A percentile compares a stretch with the other conserved stretches of the same genome.
phyloP scores from a whole-genome alignment of 2,113 vertebrate genomes.

The Apodemus sylvaticus region DNA sequence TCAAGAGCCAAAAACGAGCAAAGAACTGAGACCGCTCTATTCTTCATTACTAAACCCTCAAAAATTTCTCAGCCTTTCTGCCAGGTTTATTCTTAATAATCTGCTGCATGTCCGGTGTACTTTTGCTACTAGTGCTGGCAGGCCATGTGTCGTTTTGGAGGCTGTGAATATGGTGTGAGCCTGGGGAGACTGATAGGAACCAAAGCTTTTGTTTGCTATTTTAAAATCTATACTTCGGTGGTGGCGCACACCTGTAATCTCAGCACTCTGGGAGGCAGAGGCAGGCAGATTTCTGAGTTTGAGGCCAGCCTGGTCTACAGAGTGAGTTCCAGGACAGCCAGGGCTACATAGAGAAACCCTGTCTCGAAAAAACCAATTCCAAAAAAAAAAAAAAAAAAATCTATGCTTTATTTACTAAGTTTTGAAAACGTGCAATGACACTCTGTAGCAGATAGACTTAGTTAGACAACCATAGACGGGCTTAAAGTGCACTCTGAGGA shows the following conservation, averaged over 20 bases:
- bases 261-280: too few relatives aligned
- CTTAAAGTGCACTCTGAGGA: neutral
- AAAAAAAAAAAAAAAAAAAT: too few relatives aligned
- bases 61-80: conserved; percentile 49
- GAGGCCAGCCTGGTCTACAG: too few relatives aligned
- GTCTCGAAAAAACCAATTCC: too few relatives aligned
- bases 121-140: neutral
- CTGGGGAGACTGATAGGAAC: neutral
- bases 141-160: neutral
- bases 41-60: conserved; percentile 17
- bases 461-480: neutral
- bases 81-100: conserved; percentile 51
- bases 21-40: conserved; percentile 41
- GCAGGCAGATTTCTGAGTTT: too few relatives aligned
- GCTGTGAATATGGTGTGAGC: neutral
- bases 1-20: conserved; percentile 14
- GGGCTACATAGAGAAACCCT: too few relatives aligned
- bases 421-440: neutral
- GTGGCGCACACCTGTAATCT: too few relatives aligned
- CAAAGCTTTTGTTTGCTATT: neutral
- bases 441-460: neutral
- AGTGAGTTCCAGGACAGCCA: too few relatives aligned
- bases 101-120: neutral
- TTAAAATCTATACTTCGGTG: neutral
- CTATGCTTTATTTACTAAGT: neutral